Base-by-base conservation (phyloP, 2,113 vertebrate genomes). In the Fukomys damarensis region DNA sequence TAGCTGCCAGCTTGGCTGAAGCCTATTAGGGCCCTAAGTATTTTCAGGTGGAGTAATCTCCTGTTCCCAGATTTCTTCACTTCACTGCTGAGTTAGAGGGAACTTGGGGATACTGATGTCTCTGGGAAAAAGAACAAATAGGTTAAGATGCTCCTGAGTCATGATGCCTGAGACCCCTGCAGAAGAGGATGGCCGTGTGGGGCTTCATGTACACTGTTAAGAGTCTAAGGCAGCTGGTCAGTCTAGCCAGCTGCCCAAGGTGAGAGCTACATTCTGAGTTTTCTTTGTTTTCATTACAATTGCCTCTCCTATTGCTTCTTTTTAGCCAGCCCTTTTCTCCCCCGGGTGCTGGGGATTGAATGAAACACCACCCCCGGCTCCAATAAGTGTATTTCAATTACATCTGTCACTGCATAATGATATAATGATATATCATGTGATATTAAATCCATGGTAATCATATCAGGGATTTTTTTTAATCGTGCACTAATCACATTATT, bases 321-420 rank as follows among this genome's bases (percentile, higher is more conserved):
- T 98, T 94, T 95, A 98, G 98, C 97, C 89, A 97, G 98, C 95
- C 93, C 94, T 98, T 97, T 97, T 98, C 98, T 99, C 98, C 98
- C 98, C 90, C 98, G 99, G 99, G 99, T 98, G 98, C 99, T 98
- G 98, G 98, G 98, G 99, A 99, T 99, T 98, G 99, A 99, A 99
- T 99, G 99, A 99, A 99, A 99, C 98, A 98, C 91, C 98, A 99
- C 99, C 99, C 99, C 98, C 98, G 98, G 99, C 99, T 99, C 99
- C 99, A 99, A 99, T 99, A 99, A 99, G 99, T 99, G 99, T 99
- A 99, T 99, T 99, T 99, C 99, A 99, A 99, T 99, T 99, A 99
- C 99, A 99, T 99, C 99, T 99, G 99, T 99, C 99, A 99, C 98
- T 98, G 97, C 97, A 98, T 99, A 99, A 99, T 99, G 99, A 99